Evolutionary conservation across 2,797 vertebrate species (phyloP), one percentile per base, ranked within the genome.

Genomic region (Sebastes aleutianus): DNA sequence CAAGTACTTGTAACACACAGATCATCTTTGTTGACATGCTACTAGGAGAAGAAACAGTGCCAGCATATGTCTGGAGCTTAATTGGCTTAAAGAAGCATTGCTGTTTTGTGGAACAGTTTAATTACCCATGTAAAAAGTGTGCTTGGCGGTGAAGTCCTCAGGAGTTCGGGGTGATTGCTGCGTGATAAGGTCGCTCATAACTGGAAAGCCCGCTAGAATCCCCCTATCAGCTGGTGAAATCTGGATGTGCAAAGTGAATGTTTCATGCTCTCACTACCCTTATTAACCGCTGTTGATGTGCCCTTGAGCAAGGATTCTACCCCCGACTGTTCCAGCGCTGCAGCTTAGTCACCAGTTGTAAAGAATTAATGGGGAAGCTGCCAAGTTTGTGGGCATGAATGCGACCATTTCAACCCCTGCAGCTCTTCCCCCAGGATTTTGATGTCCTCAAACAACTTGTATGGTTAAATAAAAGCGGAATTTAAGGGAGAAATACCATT

Each of bases 111-210:
- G 76, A 70, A 69, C 36, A 24, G 72, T 72, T 88, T 83, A 85
- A 90, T 88, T 85, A 80, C 31, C 65, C 69, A 16, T 76, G 53
- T 56, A 61, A 81, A 88, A 76, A 75, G 24, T 67, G 57, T 43
- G 50, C 80, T 79, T 77, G 77, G 62, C 54, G 50, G 64, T 63
- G 50, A 88, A 75, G 32, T 86, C 58, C 64, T 74, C 22, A 3
- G 16, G 68, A 82, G 57, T 74, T 76, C 82, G 54, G 22, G 57
- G 26, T 68, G 70, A 84, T 76, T 71, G 61, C 22, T 84, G 65
- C 69, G 64, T 64, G 71, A 82, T 84, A 74, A 79, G 18, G 24
- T n/a, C 11, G n/a, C 74, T 74, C 70, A 50, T 34, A 32, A 79
- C 20, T 84, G 54, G 61, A 79, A 86, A 82, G 53, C 70, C 58